Evolutionary conservation across 2,888 invertebrate genomes (phyloP), one percentile per base, ranked within the genome.

Genomic region (Dendrolimus pini): DNA sequence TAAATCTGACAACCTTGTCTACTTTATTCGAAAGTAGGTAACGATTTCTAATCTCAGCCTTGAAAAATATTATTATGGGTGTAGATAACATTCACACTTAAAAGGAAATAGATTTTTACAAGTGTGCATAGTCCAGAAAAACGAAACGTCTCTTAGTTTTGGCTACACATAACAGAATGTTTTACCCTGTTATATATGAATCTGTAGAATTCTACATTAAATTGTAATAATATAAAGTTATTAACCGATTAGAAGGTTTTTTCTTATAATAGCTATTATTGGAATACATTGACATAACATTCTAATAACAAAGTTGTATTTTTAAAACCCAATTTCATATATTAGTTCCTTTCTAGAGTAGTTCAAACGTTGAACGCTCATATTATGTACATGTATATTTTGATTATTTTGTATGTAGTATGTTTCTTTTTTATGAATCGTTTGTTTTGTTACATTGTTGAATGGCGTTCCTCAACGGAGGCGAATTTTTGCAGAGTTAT

Each of bases 401-500:
- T 18, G 14, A 9, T 18, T 54, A n/a, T 41, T 54, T 54, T 54
- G 30, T 41, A 9, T 54, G 7, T 41, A 54, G 54, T 54, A 47
- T 62, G 30, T 30, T 30, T 63, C 59, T 68, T 71, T 74, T 65
- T 73, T 78, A 75, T 80, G 77, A 76, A 73, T 77, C 70, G 72
- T 72, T 74, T 82, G 72, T 80, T 9, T 47, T 47, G 47, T 75
- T 83, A 74, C 80, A 75, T 80, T 84, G 76, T 78, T 71, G 85
- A 88, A 78, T 80, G 82, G 83, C 80, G 78, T 83, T 83, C 86
- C 87, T 87, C 86, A 89, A 85, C 80, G 83, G 82, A 85, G 85
- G 82, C 89, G 88, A 88, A 85, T 89, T 89, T 90, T 94, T 96
- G 87, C 96, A 99, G 99, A 95, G 96, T 98, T 93, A 96, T 98